Base-by-base conservation (phyloP, 2,888 invertebrate genomes). In the Drosophila affinis region DNA sequence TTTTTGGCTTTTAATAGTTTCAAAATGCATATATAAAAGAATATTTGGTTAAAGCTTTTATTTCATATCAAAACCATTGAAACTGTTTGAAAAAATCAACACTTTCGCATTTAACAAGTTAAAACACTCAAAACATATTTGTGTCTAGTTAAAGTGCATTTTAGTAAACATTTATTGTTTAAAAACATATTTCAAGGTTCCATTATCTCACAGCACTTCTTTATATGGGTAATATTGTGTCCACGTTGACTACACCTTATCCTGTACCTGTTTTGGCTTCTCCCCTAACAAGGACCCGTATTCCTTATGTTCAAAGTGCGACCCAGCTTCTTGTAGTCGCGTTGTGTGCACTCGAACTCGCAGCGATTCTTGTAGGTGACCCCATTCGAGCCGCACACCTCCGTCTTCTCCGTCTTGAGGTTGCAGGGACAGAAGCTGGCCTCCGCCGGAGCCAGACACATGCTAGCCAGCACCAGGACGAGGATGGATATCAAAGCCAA, bases 311-410 rank as follows among this genome's bases (percentile, higher is more conserved):
- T 85, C 9, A 91, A 72, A 3, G 39, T 76, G 3, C 91, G 90
- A 17, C 86, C 83, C 45, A 91, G 69, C 61, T 74, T 84, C 46
- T 77, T 87, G 64, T 90, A 89, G 3, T 91, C 90, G 47, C 89
- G 79, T 60, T 91, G 91, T 51, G 96, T 95, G 91, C 98, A 99
- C 73, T 98, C 98, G 61, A 98, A 98, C 92, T 97, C 97, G 92
- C 98, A 99, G 6, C 98, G 98, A 77, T 97, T 98, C 92, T 97
- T 98, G 93, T 97, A 99, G 44, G 97, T 97, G 77, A 98, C 94
- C 60, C 97, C 97, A 91, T 98, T 97, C 91, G 96, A 95, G 55
- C 97, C 98, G 92, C 98, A 99, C 73, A 99, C 96, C 27, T 97
- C 97, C 91, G 96, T 96, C 91, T 96, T 96, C n/a, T 83, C 77